Base-by-base conservation (phyloP, 1,140 invertebrate species). In the Dendrolimus kikuchii region DNA sequence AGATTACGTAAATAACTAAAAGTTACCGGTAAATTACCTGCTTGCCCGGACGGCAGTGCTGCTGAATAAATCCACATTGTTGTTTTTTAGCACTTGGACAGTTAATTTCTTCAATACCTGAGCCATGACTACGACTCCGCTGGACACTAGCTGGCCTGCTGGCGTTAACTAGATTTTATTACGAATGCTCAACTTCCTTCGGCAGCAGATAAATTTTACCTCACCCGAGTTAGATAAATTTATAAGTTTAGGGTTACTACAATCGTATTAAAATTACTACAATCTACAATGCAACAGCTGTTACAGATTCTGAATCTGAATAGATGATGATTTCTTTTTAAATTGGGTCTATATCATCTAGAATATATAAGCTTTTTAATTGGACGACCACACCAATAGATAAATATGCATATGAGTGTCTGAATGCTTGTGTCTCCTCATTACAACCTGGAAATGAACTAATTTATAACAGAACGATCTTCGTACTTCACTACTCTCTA, bases 31-130 rank as follows among this genome's bases (percentile, higher is more conserved):
- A 64, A 40, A 5, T 57, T 78, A 86, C 82, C 82, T 83, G 57
- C 61, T 76, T 6, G 80, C 72, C 55, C 81, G 67, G 37, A 68
- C 42, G 43, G 68, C 68, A 5, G 66, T 59, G 46, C 57, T 59
- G 37, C 58, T 57, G 10, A 77, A 60, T 47, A 77, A 51, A 23
- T 81, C 80, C 44, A 74, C 71, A 79, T 81, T 77, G 49, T 75
- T 77, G 7, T 72, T 73, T 64, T 77, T 78, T 23, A 83, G 56
- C 53, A 79, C 71, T 60, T 81, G 77, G n/a, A 64, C 62, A 7
- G 75, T 60, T 51, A 81, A 66, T 63, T 81, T 81, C 56, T 72
- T 80, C 51, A 86, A 60, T 49, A 66, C 71, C 51, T 79, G 75
- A 49, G 75, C 63, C 80, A 82, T 62, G 48, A 44, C 80, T 58